Evolutionary conservation across 1,140 invertebrate species (phyloP).

Genomic region (Helicoverpa zea): DNA sequence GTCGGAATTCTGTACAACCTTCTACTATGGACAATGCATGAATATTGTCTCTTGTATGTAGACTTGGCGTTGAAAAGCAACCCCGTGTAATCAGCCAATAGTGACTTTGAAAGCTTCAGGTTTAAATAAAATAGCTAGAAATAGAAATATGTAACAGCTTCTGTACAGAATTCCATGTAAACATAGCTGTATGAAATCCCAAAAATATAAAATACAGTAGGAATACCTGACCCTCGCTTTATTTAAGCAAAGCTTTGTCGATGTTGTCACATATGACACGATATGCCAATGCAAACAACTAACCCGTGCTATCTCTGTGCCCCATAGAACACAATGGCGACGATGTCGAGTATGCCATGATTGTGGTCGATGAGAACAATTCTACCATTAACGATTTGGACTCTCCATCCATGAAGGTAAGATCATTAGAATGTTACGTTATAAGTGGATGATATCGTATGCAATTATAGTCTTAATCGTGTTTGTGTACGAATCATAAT

Average conservation of each 20-base stretch:
- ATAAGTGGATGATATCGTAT: conserved; percentile 25
- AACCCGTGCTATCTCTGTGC: conserved; percentile 50
- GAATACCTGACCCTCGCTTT: conserved; percentile 57
- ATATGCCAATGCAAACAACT: neutral
- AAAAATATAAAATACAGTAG: conserved; percentile 33
- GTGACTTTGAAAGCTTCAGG: conserved; percentile 2
- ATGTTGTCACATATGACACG: conserved; percentile 57
- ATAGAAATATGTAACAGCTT: neutral
- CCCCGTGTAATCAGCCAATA: neutral
- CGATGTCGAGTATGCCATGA: conserved; percentile 95
- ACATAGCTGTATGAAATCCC: conserved; percentile 22
- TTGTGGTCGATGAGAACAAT: conserved; percentile 96
- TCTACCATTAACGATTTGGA: conserved; percentile 94
- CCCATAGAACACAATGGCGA: conserved; percentile 88
- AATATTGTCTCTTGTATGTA: conserved; percentile 7
- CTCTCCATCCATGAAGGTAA: conserved; percentile 94
- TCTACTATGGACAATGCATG: conserved; percentile 20
- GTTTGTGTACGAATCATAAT: conserved; percentile 41
- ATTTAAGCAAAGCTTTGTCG: conserved; percentile 68
- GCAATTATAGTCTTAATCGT: conserved; percentile 32
- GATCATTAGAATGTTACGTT: conserved; percentile 46
- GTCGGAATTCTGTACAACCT: conserved; percentile 35
- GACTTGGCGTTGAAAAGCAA: neutral
- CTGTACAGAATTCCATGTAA: conserved; percentile 46
- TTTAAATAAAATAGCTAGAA: conserved; percentile 1